phyloP scores from a whole-genome alignment of 2,113 vertebrate species.

The Chionomys nivalis region DNA sequence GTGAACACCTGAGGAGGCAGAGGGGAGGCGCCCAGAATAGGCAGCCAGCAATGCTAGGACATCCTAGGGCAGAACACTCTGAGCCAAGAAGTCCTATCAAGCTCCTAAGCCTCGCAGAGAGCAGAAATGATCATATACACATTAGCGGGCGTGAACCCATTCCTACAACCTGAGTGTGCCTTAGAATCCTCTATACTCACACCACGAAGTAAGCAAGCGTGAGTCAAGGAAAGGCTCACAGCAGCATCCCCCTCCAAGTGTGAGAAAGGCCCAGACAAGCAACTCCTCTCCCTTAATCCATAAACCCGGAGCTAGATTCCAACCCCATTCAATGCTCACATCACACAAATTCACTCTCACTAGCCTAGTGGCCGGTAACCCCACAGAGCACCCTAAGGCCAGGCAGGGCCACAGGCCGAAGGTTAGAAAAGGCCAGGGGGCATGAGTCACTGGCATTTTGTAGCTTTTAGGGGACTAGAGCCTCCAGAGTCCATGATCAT shows the following conservation, averaged over 20 bases:
- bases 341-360: background rate
- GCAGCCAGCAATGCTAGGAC: background rate
- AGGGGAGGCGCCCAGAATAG: background rate
- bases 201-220: background rate
- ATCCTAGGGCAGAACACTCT: background rate
- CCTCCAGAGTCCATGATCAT: constrained; percentile 4
- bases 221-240: background rate
- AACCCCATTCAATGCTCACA: background rate
- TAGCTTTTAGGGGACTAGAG: background rate
- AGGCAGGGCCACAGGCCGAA: background rate
- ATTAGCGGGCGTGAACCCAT: background rate
- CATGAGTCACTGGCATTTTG: constrained; percentile 14
- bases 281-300: background rate
- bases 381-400: background rate
- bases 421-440: background rate
- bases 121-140: background rate
- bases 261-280: background rate
- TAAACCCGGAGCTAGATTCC: background rate
- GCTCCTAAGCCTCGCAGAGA: background rate
- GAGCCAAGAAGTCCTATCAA: background rate
- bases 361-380: background rate
- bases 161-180: background rate
- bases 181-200: background rate
- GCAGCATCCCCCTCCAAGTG: background rate
- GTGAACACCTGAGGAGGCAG: background rate